Evolutionary conservation across 2,888 invertebrate species (phyloP).

Genomic region (Tachina fera): DNA sequence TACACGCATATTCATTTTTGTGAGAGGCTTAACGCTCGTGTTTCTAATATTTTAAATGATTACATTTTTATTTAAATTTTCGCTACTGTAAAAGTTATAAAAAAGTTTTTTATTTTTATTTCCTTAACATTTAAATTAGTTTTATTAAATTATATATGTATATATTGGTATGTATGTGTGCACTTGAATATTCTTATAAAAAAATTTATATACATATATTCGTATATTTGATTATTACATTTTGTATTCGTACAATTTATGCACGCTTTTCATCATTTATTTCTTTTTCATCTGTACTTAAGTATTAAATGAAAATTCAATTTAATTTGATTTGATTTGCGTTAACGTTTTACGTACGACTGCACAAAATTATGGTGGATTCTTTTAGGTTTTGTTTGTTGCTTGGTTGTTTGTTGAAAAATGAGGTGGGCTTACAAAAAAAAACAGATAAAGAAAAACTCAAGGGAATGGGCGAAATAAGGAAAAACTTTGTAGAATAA

Average conservation of each 20-base stretch:
- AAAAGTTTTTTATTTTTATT: neutral
- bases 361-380: conserved; percentile 75
- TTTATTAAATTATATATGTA: conserved; percentile 26
- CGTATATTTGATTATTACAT: neutral
- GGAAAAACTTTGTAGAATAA: conserved; percentile 6
- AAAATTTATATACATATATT: neutral
- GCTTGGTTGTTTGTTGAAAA: conserved; percentile 25
- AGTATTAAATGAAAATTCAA: conserved; percentile 77
- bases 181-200: neutral
- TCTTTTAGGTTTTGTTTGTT: conserved; percentile 15
- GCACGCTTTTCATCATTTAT: conserved; percentile 23
- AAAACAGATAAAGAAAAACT: neutral
- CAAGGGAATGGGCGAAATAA: neutral
- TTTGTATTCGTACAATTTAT: conserved; percentile 1
- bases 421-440: conserved; percentile 25
- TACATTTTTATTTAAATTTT: conserved; percentile 7
- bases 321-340: conserved; percentile 81
- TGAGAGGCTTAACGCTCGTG: neutral
- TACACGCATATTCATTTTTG: neutral
- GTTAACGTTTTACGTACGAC: conserved; percentile 78
- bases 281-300: conserved; percentile 28
- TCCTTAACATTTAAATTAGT: conserved; percentile 24
- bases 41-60: neutral
- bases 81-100: neutral
- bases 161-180: neutral